Conservation (phyloP, 2,113 vertebrate genomes). For the Sinosuthora webbiana region DNA sequence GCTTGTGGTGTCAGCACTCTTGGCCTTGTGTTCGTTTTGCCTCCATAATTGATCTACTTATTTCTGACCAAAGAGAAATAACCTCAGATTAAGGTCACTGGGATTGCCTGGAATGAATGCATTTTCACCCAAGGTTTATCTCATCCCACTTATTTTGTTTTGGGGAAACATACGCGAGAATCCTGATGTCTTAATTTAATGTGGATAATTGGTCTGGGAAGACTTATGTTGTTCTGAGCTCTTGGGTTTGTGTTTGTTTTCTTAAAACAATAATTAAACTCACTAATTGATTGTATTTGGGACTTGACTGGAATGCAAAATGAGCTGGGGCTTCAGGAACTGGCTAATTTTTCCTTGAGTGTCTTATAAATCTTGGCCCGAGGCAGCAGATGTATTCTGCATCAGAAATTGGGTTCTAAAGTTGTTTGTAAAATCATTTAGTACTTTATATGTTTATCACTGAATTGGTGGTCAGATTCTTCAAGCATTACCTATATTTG, state of each 20-base stretch:
- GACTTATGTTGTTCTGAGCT: not conserved
- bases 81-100: not conserved
- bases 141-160: not conserved
- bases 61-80: not conserved
- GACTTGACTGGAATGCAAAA: constrained; percentile 27
- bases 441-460: not conserved
- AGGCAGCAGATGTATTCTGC: not conserved
- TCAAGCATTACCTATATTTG: not conserved
- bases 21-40: not conserved
- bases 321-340: constrained; percentile 4
- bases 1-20: not conserved
- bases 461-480: not conserved
- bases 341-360: not conserved
- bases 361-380: not conserved
- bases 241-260: constrained; percentile 58
- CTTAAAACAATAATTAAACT: constrained; percentile 57
- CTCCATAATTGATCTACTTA: not conserved
- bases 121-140: not conserved
- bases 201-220: constrained; percentile 33
- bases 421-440: not conserved
- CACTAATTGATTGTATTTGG: constrained; percentile 40
- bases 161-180: not conserved
- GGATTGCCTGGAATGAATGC: not conserved
- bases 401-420: not conserved
- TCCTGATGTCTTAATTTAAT: constrained; percentile 44